Evolutionary conservation across 2,888 invertebrate species (phyloP).

Genomic region (Phorcus lineatus): DNA sequence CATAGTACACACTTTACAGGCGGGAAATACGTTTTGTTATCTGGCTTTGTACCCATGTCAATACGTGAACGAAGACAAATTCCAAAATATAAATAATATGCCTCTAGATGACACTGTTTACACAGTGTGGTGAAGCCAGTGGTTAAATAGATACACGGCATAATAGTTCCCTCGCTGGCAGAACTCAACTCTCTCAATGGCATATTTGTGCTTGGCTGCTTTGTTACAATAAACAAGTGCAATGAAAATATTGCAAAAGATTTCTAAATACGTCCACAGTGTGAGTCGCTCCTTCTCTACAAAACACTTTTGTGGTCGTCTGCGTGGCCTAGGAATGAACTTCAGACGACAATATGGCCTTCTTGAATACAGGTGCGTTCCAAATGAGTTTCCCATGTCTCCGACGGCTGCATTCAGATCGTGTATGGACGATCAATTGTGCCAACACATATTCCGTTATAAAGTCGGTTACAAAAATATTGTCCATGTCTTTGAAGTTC

Average conservation of each 20-base stretch:
- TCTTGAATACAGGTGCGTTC: background rate
- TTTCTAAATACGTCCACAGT: background rate
- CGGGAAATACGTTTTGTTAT: no score
- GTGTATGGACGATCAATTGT: background rate
- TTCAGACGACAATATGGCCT: background rate
- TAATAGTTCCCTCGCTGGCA: no score
- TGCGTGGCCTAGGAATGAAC: constrained; percentile 11
- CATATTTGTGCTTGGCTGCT: no score
- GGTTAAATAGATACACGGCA: no score
- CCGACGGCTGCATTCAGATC: background rate
- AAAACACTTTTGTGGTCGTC: background rate
- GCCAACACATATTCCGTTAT: constrained; percentile 11
- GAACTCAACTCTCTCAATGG: no score
- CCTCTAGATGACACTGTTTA: no score
- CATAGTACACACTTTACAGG: no score
- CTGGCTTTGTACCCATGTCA: no score
- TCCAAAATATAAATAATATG: no score
- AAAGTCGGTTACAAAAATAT: constrained; percentile 8
- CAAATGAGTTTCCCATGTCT: constrained; percentile 14
- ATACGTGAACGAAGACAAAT: no score
- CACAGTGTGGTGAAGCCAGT: no score
- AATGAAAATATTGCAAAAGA: background rate
- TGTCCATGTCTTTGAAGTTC: background rate
- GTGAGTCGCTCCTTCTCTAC: background rate
- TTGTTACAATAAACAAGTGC: background rate